Conservation (phyloP, 2,888 invertebrate genomes). For the Caenorhabditis angaria region DNA sequence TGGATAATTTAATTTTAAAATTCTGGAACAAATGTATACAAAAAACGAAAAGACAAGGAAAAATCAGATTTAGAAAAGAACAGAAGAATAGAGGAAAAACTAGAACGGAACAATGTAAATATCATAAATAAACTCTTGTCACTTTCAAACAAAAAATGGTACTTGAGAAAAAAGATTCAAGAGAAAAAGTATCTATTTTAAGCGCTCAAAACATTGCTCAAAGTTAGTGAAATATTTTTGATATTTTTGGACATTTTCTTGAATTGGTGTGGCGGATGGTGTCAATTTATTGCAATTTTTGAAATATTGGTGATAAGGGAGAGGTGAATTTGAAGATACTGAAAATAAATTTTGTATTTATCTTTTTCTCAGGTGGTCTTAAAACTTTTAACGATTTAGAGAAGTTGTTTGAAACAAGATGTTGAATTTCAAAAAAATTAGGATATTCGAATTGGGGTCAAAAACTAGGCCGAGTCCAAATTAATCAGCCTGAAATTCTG, state of each 20-base stretch:
- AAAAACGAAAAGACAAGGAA: too few relatives aligned
- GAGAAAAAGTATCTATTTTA: neutral
- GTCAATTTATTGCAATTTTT: neutral
- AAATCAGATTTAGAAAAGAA: neutral
- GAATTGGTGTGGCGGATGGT: constrained; percentile 3
- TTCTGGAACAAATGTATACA: too few relatives aligned
- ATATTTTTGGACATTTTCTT: neutral
- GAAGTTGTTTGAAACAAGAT: too few relatives aligned
- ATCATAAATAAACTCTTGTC: neutral
- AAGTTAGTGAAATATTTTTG: neutral
- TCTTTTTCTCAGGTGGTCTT: neutral
- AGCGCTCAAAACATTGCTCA: neutral
- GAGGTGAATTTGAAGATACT: neutral
- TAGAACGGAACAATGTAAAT: neutral
- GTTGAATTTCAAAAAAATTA: too few relatives aligned
- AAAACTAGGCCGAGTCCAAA: too few relatives aligned
- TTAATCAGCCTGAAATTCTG: too few relatives aligned
- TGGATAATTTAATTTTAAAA: neutral
- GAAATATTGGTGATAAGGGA: neutral
- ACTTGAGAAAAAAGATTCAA: neutral
- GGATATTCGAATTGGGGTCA: too few relatives aligned
- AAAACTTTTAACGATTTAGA: too few relatives aligned
- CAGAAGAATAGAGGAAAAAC: neutral
- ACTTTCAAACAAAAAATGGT: neutral
- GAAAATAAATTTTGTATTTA: neutral